Evolutionary conservation across 2,797 vertebrate species (phyloP).

Genomic region (Schizopygopsis malacanthus): DNA sequence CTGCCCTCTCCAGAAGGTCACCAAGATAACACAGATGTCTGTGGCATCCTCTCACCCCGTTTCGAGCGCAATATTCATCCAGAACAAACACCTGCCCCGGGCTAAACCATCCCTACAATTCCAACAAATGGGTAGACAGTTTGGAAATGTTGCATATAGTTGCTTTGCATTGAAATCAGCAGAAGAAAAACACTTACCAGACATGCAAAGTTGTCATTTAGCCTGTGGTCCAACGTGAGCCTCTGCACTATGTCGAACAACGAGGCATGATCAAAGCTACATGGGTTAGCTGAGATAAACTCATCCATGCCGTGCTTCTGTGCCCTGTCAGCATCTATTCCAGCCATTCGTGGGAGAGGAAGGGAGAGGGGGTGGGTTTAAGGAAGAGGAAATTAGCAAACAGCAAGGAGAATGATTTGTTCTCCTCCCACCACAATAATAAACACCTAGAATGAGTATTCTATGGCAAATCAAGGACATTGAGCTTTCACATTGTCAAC

Average conservation of each 20-base stretch:
- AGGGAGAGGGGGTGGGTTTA: constrained; percentile 52
- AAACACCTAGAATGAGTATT: constrained; percentile 68
- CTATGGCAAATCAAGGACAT: constrained; percentile 86
- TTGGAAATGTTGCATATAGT: background rate
- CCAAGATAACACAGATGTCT: constrained; percentile 97
- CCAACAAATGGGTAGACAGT: constrained; percentile 36
- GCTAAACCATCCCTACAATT: constrained; percentile 96
- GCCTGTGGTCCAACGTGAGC: constrained; percentile 98
- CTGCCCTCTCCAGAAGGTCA: constrained; percentile 95
- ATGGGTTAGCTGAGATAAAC: constrained; percentile 99
- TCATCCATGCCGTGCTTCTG: constrained; percentile 99
- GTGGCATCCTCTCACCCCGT: constrained; percentile 96
- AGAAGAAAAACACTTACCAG: constrained; percentile 82
- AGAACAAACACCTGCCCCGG: constrained; percentile 98
- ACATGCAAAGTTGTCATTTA: constrained; percentile 99
- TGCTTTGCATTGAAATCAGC: background rate
- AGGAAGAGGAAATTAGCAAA: constrained; percentile 73
- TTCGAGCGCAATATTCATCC: constrained; percentile 97
- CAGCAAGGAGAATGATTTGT: constrained; percentile 52
- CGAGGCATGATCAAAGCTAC: constrained; percentile 99
- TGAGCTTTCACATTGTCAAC: constrained; percentile 97
- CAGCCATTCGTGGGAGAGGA: constrained; percentile 75
- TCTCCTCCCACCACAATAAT: constrained; percentile 66
- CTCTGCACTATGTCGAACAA: constrained; percentile 99
- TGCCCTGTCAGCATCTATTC: constrained; percentile 98